Percentiles rank a stretch among this genome's conserved stretches.
phyloP scores from a whole-genome alignment of 2,888 invertebrate species.

The Noctuana brunneofusca region DNA sequence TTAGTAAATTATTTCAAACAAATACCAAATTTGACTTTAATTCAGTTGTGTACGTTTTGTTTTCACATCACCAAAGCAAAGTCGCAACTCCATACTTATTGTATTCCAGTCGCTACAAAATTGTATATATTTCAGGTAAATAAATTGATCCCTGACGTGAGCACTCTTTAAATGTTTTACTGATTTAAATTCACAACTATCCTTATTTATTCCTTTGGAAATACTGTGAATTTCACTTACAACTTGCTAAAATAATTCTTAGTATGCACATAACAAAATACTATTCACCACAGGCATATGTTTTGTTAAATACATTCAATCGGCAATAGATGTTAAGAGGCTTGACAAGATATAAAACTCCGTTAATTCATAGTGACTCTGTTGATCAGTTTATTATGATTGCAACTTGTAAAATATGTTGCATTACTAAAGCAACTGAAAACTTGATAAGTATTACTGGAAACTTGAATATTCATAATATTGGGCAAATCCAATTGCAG shows the following conservation, averaged over 20 bases:
- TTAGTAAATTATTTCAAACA: too few relatives aligned
- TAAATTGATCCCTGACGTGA: constrained; percentile 69
- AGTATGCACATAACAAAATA: constrained; percentile 15
- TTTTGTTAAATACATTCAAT: neutral
- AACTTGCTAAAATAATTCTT: neutral
- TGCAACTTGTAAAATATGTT: neutral
- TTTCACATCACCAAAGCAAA: neutral
- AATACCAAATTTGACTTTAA: neutral
- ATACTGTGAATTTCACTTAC: constrained; percentile 28
- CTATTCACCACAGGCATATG: neutral
- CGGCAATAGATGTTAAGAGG: neutral
- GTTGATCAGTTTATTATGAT: neutral
- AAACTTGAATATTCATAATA: constrained; percentile 1
- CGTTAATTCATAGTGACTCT: too few relatives aligned
- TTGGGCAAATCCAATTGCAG: neutral
- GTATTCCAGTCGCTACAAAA: constrained; percentile 37
- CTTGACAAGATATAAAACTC: neutral
- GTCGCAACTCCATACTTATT: constrained; percentile 9
- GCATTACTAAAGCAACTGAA: neutral
- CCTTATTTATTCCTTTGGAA: constrained; percentile 4
- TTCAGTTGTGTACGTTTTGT: neutral
- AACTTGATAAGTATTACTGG: neutral
- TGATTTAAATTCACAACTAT: constrained; percentile 49
- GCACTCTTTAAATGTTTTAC: constrained; percentile 50
- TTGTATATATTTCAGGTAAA: constrained; percentile 37